phyloP scores from a whole-genome alignment of 2,888 invertebrate species.

The Platycheirus rosarum region DNA sequence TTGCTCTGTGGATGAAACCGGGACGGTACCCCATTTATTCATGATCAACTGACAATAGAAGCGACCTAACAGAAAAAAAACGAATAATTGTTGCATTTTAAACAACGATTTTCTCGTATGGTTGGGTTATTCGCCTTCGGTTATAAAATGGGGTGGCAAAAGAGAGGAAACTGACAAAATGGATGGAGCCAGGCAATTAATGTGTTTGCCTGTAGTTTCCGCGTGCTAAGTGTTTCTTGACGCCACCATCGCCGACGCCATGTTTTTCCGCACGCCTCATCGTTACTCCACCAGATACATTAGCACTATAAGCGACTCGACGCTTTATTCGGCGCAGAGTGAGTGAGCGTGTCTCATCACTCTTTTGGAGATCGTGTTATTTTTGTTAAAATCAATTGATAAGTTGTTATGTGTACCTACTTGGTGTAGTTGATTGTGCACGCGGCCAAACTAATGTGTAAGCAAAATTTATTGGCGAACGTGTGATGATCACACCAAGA shows the following conservation, averaged over 20 bases:
- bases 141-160: background rate
- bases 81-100: conserved; percentile 12
- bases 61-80: background rate
- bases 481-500: conserved; percentile 65
- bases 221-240: conserved; percentile 62
- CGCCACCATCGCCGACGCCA: conserved; percentile 50
- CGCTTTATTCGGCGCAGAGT: conserved; percentile 14
- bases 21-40: conserved; percentile 33
- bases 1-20: conserved; percentile 3
- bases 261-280: background rate
- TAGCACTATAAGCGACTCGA: too few species aligned
- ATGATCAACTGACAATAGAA: conserved; percentile 34
- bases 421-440: conserved; percentile 29
- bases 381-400: conserved; percentile 51
- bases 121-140: background rate
- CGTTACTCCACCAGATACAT: too few species aligned
- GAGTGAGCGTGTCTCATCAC: conserved; percentile 45
- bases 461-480: conserved; percentile 64
- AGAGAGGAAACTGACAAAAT: conserved; percentile 2
- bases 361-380: conserved; percentile 49
- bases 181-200: conserved; percentile 49
- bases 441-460: conserved; percentile 33
- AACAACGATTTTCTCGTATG: conserved; percentile 12
- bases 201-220: conserved; percentile 44
- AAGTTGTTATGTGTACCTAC: conserved; percentile 22